A percentile compares a stretch with the other conserved stretches of the same genome.
phyloP scores from a whole-genome alignment of 2,797 vertebrate genomes.

The Ptychobarbus kaznakovi region DNA sequence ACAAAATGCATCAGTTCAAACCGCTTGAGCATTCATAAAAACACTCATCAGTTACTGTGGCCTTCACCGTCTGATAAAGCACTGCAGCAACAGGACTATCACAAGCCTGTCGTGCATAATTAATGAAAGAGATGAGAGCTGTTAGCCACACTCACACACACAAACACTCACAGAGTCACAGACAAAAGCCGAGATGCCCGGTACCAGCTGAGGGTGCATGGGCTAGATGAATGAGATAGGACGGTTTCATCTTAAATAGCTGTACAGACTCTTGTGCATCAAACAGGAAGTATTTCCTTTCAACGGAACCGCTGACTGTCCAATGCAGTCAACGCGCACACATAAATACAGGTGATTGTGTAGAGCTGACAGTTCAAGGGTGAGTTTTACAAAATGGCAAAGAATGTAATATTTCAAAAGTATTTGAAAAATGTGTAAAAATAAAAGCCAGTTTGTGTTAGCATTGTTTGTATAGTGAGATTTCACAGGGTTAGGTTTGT shows the following conservation, averaged over 20 bases:
- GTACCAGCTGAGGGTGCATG: conserved; percentile 33
- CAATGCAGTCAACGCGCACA: background rate
- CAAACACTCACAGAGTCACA: background rate
- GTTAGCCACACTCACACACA: conserved; percentile 32
- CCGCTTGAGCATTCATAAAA: conserved; percentile 28
- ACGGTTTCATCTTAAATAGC: conserved; percentile 5
- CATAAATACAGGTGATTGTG: background rate
- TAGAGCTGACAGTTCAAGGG: background rate
- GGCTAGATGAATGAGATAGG: conserved; percentile 50
- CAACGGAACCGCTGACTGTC: background rate
- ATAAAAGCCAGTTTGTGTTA: background rate
- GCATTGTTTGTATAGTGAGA: background rate
- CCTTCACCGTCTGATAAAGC: conserved; percentile 47
- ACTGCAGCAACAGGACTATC: conserved; percentile 45
- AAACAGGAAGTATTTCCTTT: conserved; percentile 7
- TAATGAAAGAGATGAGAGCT: conserved; percentile 49
- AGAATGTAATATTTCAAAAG: background rate
- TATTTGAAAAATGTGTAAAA: background rate
- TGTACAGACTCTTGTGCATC: background rate
- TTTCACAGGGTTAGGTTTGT: background rate
- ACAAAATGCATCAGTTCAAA: conserved; percentile 20
- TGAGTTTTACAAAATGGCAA: background rate
- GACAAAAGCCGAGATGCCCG: background rate
- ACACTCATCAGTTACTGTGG: conserved; percentile 23
- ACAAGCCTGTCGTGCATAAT: conserved; percentile 54